These are phyloP conservation scores for Vollenhovia emeryi DNA, from an alignment of 1,140 invertebrate species.

Conservation along the genomic window DNA sequence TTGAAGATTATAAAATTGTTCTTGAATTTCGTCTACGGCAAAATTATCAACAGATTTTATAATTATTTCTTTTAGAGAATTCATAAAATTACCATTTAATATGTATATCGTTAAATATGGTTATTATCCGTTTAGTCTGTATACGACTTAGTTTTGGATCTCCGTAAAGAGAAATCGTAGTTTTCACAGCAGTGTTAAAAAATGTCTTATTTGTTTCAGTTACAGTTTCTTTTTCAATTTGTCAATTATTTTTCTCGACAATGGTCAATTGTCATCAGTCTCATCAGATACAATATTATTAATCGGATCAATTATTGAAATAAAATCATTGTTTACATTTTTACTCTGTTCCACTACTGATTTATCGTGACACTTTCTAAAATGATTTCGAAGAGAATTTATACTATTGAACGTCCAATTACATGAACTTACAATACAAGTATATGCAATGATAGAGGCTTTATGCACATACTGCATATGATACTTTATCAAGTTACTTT, in stretches of 20 bases:
- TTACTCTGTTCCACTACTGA: too few relatives aligned
- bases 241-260: too few relatives aligned
- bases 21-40: not conserved
- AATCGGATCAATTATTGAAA: too few relatives aligned
- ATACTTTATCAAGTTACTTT: not conserved
- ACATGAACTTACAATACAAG: not conserved
- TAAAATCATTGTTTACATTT: too few relatives aligned
- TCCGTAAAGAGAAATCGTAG: not conserved
- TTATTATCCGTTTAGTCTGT: not conserved
- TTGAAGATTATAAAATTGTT: not conserved
- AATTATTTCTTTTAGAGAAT: not conserved
- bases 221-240: too few relatives aligned
- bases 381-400: too few relatives aligned
- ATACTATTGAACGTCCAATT: not conserved
- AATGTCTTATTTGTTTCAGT: too few relatives aligned
- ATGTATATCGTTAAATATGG: not conserved
- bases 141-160: not conserved
- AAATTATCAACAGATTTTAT: not conserved
- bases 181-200: not conserved
- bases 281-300: too few relatives aligned
- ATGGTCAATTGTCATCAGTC: too few relatives aligned
- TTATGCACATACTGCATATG: not conserved
- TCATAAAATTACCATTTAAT: not conserved
- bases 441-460: not conserved
- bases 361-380: too few relatives aligned